A percentile compares a stretch with the other conserved stretches of the same genome.
Conservation (phyloP, 2,797 vertebrate genomes). For the Lerista edwardsae region DNA sequence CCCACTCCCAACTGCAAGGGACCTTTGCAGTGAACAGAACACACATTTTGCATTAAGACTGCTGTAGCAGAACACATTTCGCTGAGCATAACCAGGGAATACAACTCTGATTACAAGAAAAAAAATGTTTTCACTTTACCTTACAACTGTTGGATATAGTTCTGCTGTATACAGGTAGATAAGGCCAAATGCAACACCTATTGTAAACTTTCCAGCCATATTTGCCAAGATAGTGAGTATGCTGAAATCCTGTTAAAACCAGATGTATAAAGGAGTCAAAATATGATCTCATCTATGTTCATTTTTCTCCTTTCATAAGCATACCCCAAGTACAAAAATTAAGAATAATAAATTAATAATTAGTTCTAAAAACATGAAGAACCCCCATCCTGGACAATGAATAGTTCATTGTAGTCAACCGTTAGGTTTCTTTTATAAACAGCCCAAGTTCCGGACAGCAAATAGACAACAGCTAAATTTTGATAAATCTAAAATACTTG, state of each 20-base stretch:
- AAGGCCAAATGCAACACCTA: constrained; percentile 90
- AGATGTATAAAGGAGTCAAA: constrained; percentile 40
- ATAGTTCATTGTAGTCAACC: background rate
- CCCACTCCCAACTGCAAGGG: constrained; percentile 90
- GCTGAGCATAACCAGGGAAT: constrained; percentile 27
- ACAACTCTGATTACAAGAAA: background rate
- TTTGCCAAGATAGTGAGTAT: constrained; percentile 76
- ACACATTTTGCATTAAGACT: background rate
- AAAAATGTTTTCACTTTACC: constrained; percentile 72
- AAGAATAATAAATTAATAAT: too few relatives aligned
- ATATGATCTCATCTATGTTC: constrained; percentile 15
- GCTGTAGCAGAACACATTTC: constrained; percentile 19
- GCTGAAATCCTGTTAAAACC: constrained; percentile 64
- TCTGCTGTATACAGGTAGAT: constrained; percentile 94
- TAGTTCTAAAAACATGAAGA: constrained; percentile 2
- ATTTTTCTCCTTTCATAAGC: background rate
- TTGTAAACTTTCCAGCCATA: constrained; percentile 90
- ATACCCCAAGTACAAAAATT: too few relatives aligned
- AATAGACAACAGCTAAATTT: too few relatives aligned
- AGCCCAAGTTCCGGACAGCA: too few relatives aligned
- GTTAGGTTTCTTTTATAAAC: background rate
- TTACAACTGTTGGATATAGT: constrained; percentile 91
- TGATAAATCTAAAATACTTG: too few relatives aligned
- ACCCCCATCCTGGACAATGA: constrained; percentile 8
- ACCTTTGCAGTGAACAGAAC: constrained; percentile 74